phyloP scores from a whole-genome alignment of 2,888 invertebrate species.

The Blastobasis adustella region DNA sequence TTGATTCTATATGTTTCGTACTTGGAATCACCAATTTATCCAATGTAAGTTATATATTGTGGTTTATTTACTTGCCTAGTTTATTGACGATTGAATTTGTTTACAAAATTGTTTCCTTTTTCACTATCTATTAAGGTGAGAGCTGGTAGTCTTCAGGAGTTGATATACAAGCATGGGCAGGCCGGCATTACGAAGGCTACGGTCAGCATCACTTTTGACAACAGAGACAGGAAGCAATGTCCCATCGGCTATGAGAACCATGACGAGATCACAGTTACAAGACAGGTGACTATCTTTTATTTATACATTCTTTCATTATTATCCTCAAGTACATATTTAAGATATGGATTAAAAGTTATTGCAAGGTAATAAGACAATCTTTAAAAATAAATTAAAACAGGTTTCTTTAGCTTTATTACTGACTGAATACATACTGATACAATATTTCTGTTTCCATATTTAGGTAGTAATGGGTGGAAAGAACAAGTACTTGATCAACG shows the following conservation, averaged over 20 bases:
- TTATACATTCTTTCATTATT: too few relatives aligned
- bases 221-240: slow-evolving; percentile 84
- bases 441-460: slow-evolving; percentile 6
- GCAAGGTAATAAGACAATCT: not conserved
- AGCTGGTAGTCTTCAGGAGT: slow-evolving; percentile 91
- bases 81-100: not conserved
- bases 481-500: slow-evolving; percentile 96
- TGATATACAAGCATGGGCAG: slow-evolving; percentile 98
- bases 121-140: slow-evolving; percentile 79
- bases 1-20: slow-evolving; percentile 98
- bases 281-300: slow-evolving; percentile 77
- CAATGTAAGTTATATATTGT: slow-evolving; percentile 79
- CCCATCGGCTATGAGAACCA: slow-evolving; percentile 94
- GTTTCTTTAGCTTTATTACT: not conserved
- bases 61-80: slow-evolving; percentile 24
- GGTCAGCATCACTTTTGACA: slow-evolving; percentile 97
- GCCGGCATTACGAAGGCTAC: slow-evolving; percentile 96
- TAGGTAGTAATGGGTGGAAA: slow-evolving; percentile 90
- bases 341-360: too few relatives aligned
- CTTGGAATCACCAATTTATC: slow-evolving; percentile 94
- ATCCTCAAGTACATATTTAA: too few relatives aligned
- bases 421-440: not conserved
- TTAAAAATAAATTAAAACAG: not conserved
- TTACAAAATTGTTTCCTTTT: not conserved
- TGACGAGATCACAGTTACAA: slow-evolving; percentile 92